Base-by-base conservation (phyloP, 1,140 invertebrate species). In the Colletes gigas region DNA sequence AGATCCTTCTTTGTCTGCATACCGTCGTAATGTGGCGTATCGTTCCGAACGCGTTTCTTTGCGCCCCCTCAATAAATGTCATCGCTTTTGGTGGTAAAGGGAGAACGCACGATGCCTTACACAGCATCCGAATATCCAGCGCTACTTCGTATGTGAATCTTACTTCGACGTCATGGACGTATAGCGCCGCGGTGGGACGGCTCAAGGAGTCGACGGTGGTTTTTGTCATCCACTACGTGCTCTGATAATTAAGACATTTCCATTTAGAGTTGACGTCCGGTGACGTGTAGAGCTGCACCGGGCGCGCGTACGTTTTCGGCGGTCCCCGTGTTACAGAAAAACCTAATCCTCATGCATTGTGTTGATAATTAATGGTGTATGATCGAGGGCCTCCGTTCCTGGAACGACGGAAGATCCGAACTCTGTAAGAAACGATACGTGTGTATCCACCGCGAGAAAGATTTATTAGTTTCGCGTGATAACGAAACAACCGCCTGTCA, bases 161-260 rank as follows among this genome's bases (percentile, higher is more conserved):
- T 79, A 70, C 68, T 47, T 59, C 10, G 39, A 8, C 55, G n/a
- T 41, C 17, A 21, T 17, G 44, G 19, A 54, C 39, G 30, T 60
- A 44, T 59, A 66, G 63, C 69, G 17, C 21, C 19, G 12, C 59
- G 30, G 44, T 54, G n/a, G 14, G 41, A 69, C 47, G 72, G 63
- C 72, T 54, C 52, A 62, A 50, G 52, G 60, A 17, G 17, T 21
- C 21, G 66, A 44, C n/a, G 78, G 21, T 14, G 17, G 63, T 87
- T 87, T 86, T 87, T 87, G 71, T 21, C 57, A 44, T 41, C n/a
- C 52, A 81, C 84, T 89, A 90, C 90, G 90, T 91, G 90, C 90
- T 88, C 89, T 77, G 89, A 91, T 91, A 91, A 91, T 91, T 91
- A 91, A 91, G 90, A 90, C 90, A 90, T 91, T 91, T 90, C 89